Evolutionary conservation across 2,888 invertebrate genomes (phyloP).

Genomic region (Acholoe squamosa): DNA sequence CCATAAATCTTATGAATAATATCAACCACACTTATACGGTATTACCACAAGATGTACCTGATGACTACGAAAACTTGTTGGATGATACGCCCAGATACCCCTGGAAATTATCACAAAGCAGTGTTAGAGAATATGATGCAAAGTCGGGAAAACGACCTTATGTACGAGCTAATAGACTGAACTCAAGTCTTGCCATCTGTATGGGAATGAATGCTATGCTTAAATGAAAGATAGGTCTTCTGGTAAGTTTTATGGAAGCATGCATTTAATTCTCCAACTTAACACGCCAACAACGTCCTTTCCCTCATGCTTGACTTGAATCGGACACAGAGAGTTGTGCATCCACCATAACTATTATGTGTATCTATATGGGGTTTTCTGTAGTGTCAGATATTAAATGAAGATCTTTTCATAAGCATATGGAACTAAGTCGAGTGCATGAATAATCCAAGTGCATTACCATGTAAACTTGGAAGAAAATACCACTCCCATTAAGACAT

Average conservation of each 20-base stretch:
- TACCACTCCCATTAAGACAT: background rate
- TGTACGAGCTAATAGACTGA: background rate
- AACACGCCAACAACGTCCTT: too few species aligned
- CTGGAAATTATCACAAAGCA: conserved; percentile 19
- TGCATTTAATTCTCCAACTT: too few species aligned
- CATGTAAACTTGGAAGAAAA: background rate
- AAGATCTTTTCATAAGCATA: background rate
- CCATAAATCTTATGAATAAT: background rate
- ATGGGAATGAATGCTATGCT: background rate
- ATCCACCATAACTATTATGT: background rate
- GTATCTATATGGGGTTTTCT: background rate
- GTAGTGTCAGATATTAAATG: conserved; percentile 13
- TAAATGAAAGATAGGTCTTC: too few species aligned
- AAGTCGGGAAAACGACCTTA: background rate
- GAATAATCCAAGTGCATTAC: background rate
- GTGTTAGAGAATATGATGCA: background rate
- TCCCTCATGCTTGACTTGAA: too few species aligned
- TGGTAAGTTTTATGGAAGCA: too few species aligned
- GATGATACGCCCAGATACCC: conserved; percentile 29
- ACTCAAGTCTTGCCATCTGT: background rate
- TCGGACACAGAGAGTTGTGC: background rate
- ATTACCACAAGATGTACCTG: background rate
- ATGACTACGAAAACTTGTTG: background rate
- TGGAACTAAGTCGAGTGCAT: too few species aligned
- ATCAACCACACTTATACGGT: background rate